phyloP scores from a whole-genome alignment of 2,113 vertebrate species.

The Scomber scombrus region DNA sequence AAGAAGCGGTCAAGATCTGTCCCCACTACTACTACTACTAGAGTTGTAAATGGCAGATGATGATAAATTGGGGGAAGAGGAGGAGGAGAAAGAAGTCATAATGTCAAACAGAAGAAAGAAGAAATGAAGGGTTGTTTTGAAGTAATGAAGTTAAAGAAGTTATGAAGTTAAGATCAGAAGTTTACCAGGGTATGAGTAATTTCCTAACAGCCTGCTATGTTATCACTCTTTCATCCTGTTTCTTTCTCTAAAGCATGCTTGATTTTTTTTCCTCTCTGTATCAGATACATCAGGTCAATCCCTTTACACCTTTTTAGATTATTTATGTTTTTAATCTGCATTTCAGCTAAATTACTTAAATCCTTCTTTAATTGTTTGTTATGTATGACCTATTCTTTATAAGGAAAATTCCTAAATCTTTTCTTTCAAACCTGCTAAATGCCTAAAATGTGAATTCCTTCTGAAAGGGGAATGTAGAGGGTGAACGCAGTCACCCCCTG shows the following conservation, averaged over 20 bases:
- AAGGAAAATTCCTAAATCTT: constrained; percentile 28
- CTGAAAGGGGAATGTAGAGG: constrained; percentile 50
- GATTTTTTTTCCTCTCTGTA: constrained; percentile 52
- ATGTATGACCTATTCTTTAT: constrained; percentile 8
- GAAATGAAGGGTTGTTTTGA: constrained; percentile 95
- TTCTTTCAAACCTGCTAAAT: constrained; percentile 40
- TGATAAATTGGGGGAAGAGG: constrained; percentile 96
- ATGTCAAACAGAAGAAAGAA: constrained; percentile 83
- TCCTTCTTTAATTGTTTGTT: constrained; percentile 16
- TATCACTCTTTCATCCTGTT: constrained; percentile 88
- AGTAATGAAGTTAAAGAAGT: constrained; percentile 90
- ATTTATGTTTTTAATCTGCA: too few relatives aligned
- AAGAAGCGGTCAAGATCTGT: constrained; percentile 89
- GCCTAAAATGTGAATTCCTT: constrained; percentile 29
- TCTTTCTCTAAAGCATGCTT: constrained; percentile 79
- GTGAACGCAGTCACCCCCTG: constrained; percentile 47
- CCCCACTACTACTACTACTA: constrained; percentile 91
- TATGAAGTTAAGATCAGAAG: constrained; percentile 83
- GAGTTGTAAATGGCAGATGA: constrained; percentile 96
- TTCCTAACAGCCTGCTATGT: constrained; percentile 81
- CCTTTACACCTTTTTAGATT: constrained; percentile 25
- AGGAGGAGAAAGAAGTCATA: constrained; percentile 93
- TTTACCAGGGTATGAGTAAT: constrained; percentile 79
- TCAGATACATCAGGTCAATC: constrained; percentile 65
- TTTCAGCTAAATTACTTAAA: background rate